Base-by-base conservation (phyloP, 1,140 invertebrate species). In the Drosophila nikananu region DNA sequence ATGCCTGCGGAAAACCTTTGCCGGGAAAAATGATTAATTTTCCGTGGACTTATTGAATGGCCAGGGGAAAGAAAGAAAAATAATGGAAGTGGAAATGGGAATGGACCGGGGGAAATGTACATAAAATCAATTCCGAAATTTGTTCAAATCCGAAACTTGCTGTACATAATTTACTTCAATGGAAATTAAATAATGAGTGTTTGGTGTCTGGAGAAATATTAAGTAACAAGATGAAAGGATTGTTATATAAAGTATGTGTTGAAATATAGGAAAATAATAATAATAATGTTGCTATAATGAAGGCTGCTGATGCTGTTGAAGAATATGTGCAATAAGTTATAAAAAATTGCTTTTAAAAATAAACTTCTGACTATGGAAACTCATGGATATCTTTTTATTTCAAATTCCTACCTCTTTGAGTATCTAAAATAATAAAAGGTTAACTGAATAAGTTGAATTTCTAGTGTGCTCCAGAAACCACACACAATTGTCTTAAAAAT, bases 21-120 rank as follows among this genome's bases (percentile, higher is more conserved):
- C 27, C 19, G 44, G 23, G 46, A 35, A 42, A 42, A 52, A 35
- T 70, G 27, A 70, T 70, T 67, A 32, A 66, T 70, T 70, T 67
- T 70, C 48, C 63, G 21, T 39, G 21, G 39, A 25, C 27, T 32
- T 35, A 44, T 32, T 44, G 39, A 8, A 62, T 32, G 17, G 62
- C 6, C 6, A 32, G 4, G 8, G 15, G 32, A 0, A 10, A 9
- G 6, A 13, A 17, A 1, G 5, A 9, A 3, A 19, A 30, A 7
- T 17, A 10, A 59, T 5, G 52, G 19, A 2, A n/a, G 21, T 32
- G 19, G 13, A 9, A 32, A 13, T 58, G 35, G 32, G 15, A 12
- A 54, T 12, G 41, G 8, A 49, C 17, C 23, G 13, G 44, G 21
- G 21, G 6, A 46, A 23, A 21, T 7, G 15, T 5, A 19, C 17